Evolutionary conservation across 2,113 vertebrate species (phyloP).

Genomic region (Colius striatus): DNA sequence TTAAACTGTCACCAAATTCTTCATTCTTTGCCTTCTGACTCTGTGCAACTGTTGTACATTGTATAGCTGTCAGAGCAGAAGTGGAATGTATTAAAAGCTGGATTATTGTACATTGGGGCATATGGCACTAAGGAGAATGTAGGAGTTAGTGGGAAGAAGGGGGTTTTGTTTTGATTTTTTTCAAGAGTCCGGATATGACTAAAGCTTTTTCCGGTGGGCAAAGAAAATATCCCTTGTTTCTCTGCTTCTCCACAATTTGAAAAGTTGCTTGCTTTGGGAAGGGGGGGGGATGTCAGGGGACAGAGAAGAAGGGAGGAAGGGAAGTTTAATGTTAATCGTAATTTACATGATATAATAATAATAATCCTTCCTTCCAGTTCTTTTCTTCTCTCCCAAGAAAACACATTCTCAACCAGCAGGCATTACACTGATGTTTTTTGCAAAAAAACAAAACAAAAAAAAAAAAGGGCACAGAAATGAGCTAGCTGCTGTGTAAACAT

Average conservation of each 20-base stretch:
- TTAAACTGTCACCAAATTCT: background rate
- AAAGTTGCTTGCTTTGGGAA: background rate
- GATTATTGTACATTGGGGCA: conserved; percentile 2
- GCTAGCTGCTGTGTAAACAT: conserved; percentile 3
- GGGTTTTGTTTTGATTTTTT: conserved; percentile 53
- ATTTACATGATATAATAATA: background rate
- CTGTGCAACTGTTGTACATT: conserved; percentile 10
- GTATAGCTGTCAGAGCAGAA: conserved; percentile 21
- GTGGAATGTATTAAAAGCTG: conserved; percentile 14
- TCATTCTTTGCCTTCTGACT: background rate
- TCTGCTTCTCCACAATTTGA: background rate
- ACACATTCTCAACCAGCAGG: background rate
- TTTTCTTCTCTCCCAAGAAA: background rate
- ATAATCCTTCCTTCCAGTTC: background rate
- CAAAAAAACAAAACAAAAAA: background rate
- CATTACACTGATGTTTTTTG: background rate
- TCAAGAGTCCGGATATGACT: conserved; percentile 13
- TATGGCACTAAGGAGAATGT: conserved; percentile 11
- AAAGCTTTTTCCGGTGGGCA: conserved; percentile 2
- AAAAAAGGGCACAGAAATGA: background rate
- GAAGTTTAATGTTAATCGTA: background rate
- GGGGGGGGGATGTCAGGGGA: no score
- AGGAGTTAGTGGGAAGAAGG: conserved; percentile 33
- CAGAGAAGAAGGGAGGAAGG: background rate
- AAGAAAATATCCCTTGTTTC: conserved; percentile 44